A percentile compares a stretch with the other conserved stretches of the same genome.
Conservation (phyloP, 2,888 invertebrate genomes). For the Nemurella pictetii region DNA sequence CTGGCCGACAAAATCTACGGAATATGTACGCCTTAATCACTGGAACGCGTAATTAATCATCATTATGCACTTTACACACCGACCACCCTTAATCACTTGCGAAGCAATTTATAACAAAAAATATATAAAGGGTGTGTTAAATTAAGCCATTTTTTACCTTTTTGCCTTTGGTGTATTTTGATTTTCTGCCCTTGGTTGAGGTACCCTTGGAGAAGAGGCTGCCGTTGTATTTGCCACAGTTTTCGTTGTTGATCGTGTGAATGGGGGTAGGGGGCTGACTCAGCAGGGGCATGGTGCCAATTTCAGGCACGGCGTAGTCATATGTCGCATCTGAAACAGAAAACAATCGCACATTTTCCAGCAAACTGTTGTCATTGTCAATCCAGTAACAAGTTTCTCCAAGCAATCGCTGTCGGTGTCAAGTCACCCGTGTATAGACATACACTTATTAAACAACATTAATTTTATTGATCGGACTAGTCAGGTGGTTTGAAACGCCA, state of each 20-base stretch:
- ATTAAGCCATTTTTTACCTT: slow-evolving; percentile 51
- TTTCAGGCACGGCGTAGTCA: slow-evolving; percentile 79
- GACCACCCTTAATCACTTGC: background rate
- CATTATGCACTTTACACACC: slow-evolving; percentile 12
- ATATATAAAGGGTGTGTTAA: too few relatives aligned
- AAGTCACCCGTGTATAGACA: too few relatives aligned
- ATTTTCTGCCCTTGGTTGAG: slow-evolving; percentile 48
- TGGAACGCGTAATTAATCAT: slow-evolving; percentile 24
- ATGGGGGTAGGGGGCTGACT: slow-evolving; percentile 56
- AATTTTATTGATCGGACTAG: slow-evolving; percentile 19
- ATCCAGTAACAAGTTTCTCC: too few relatives aligned
- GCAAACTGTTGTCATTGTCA: too few relatives aligned
- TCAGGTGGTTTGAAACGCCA: slow-evolving; percentile 14
- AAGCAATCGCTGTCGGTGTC: too few relatives aligned
- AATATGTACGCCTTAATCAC: slow-evolving; percentile 19
- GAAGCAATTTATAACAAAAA: background rate
- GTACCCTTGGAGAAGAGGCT: slow-evolving; percentile 54
- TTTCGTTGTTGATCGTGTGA: slow-evolving; percentile 45
- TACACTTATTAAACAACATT: slow-evolving; percentile 14
- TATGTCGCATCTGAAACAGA: slow-evolving; percentile 65
- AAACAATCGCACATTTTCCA: background rate
- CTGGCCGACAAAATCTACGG: background rate
- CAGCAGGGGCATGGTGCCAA: slow-evolving; percentile 69
- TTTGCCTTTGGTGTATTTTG: slow-evolving; percentile 52
- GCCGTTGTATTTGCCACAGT: slow-evolving; percentile 53